Evolutionary conservation across 2,888 invertebrate species (phyloP), one percentile per base, ranked within the genome.

Genomic region (Netelia melanura): DNA sequence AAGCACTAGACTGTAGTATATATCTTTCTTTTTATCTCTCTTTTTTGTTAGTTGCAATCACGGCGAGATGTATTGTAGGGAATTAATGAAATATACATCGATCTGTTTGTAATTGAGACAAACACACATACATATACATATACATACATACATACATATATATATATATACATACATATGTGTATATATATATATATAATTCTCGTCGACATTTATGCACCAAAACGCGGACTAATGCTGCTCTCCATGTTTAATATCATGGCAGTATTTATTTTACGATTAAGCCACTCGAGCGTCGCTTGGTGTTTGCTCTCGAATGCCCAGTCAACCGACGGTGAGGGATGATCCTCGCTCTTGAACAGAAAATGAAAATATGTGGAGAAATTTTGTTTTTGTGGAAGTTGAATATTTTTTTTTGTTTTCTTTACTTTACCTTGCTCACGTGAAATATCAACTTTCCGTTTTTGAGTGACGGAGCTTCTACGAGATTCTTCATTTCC

Each of bases 201-300:
- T 76, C 56, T 76, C 70, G 38, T 54, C 58, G 61, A 77, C 43
- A 38, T 72, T 88, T 90, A 89, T 83, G 85, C 86, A 85, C 87
- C 86, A 85, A 86, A 88, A 86, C 89, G 88, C 75, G 90, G 88
- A 87, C 90, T 91, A 84, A 90, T 89, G 86, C 89, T 96, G 91
- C 96, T 97, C 92, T 97, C 97, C 94, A 97, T 95, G 74, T 96
- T 96, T 52, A 97, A 94, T 80, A 97, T 96, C 90, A 97, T 96
- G 0, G 96, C 97, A 91, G 96, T 96, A 91, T 97, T 96, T 79
- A 97, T 96, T 94, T 97, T 97, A 84, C 95, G 95, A 89, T 96
- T 96, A 38, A 97, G 94, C 97, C 97, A 97, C 17, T 94, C 93
- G 77, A 97, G 94, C 17, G 96, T 95, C 65, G 96, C 95, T 1